Percentiles rank a stretch among this genome's conserved stretches.
Evolutionary conservation across 1,140 invertebrate genomes (phyloP).

Genomic region (Neotoxoptera formosana): DNA sequence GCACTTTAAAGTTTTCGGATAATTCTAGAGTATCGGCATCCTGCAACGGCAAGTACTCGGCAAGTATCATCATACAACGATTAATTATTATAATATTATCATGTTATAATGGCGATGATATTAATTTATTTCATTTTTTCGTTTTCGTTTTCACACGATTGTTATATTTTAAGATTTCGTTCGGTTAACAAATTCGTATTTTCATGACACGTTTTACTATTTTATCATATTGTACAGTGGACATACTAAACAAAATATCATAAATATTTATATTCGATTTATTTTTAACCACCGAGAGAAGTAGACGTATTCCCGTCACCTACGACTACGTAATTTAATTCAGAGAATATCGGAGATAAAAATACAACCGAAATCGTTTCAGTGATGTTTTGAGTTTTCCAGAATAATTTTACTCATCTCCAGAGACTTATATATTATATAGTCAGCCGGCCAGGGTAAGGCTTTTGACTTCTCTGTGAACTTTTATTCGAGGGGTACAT

Average conservation of each 20-base stretch:
- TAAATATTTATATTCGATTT: slow-evolving; percentile 3
- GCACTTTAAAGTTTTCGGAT: not conserved
- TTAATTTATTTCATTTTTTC: not conserved
- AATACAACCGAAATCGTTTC: not conserved
- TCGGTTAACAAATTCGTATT: not conserved
- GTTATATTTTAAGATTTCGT: not conserved
- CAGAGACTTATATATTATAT: no score
- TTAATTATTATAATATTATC: not conserved
- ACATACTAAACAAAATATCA: not conserved
- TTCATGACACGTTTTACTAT: not conserved
- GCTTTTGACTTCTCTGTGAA: no score
- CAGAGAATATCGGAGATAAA: not conserved
- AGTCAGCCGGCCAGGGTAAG: no score
- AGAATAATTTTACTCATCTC: not conserved
- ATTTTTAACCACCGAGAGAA: not conserved
- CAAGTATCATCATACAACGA: not conserved
- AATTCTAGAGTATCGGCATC: not conserved
- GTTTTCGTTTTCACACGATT: not conserved
- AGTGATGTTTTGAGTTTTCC: not conserved
- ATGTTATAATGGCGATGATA: not conserved
- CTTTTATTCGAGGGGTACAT: no score
- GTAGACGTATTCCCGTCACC: not conserved
- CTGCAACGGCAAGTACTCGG: no score
- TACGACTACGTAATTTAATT: not conserved
- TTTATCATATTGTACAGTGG: not conserved